Conservation (phyloP, 2,797 vertebrate species). For the Antrozous pallidus region DNA sequence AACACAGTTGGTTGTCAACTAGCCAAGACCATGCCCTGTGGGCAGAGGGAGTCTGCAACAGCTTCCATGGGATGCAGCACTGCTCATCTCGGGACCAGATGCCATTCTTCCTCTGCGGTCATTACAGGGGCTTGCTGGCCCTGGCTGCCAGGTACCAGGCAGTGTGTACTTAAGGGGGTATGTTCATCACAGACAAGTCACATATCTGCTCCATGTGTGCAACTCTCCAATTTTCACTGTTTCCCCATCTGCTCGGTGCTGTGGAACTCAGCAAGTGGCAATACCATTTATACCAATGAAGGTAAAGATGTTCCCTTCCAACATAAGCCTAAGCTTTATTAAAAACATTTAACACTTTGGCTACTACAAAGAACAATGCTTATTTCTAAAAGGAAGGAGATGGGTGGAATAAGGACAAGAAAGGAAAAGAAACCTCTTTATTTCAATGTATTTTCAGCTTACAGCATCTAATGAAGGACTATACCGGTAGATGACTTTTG, state of each 20-base stretch:
- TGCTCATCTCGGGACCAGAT: fast-evolving
- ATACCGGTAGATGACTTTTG: not conserved
- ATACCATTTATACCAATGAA: conserved; percentile 8
- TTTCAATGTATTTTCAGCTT: not conserved
- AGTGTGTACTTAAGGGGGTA: not conserved
- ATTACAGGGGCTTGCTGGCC: not conserved
- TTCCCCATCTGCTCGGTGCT: not conserved
- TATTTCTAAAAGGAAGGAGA: not conserved
- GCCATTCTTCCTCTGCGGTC: not conserved
- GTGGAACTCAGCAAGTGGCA: not conserved
- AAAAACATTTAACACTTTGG: conserved; percentile 71
- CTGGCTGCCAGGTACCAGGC: not conserved
- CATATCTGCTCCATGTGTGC: not conserved
- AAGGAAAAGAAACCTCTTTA: not conserved
- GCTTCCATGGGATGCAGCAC: not conserved
- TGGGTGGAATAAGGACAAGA: not conserved
- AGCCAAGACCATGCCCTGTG: not conserved
- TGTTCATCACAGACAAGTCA: not conserved
- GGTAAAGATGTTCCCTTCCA: conserved; percentile 47
- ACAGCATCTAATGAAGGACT: not conserved
- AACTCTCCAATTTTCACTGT: not conserved
- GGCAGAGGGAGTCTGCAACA: not conserved
- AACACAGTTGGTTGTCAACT: not conserved
- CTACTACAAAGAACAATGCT: conserved; percentile 1
- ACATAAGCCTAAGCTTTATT: conserved; percentile 60